Evolutionary conservation across 2,113 vertebrate genomes (phyloP).

Genomic region (Heptranchias perlo): DNA sequence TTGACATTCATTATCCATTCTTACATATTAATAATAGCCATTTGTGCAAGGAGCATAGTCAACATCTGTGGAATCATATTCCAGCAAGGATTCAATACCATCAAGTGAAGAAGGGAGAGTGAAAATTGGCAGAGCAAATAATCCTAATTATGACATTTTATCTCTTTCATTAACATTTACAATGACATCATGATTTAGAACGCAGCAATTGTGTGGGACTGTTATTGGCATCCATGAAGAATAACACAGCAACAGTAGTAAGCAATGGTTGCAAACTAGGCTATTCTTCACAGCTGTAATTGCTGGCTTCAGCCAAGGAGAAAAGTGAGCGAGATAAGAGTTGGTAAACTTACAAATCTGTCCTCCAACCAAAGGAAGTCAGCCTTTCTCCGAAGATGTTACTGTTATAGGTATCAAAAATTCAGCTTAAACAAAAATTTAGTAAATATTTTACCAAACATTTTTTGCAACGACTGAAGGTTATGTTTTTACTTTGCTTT

Average conservation of each 20-base stretch:
- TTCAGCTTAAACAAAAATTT: neutral
- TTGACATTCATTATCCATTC: neutral
- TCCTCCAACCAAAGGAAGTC: neutral
- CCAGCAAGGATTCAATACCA: neutral
- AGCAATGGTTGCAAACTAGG: neutral
- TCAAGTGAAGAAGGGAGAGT: neutral
- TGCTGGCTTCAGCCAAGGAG: neutral
- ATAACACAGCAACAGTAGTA: neutral
- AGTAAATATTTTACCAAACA: neutral
- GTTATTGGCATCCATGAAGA: neutral
- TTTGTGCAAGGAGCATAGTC: neutral
- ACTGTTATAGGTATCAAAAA: neutral
- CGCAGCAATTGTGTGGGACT: neutral
- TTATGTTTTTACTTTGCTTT: too few species aligned
- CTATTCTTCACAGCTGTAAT: slow-evolving; percentile 10
- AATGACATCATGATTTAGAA: neutral
- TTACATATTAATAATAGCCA: neutral
- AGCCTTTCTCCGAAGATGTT: neutral
- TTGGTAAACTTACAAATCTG: neutral
- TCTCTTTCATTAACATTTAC: neutral
- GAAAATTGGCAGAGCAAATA: neutral
- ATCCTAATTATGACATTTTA: slow-evolving; percentile 3
- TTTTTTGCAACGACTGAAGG: neutral
- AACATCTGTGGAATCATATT: too few species aligned
- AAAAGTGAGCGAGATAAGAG: neutral